Percentiles rank a stretch among this genome's conserved stretches.
These are phyloP conservation scores for Cosmorhoe ocellata DNA, from an alignment of 2,888 invertebrate species.

Conservation along the genomic window DNA sequence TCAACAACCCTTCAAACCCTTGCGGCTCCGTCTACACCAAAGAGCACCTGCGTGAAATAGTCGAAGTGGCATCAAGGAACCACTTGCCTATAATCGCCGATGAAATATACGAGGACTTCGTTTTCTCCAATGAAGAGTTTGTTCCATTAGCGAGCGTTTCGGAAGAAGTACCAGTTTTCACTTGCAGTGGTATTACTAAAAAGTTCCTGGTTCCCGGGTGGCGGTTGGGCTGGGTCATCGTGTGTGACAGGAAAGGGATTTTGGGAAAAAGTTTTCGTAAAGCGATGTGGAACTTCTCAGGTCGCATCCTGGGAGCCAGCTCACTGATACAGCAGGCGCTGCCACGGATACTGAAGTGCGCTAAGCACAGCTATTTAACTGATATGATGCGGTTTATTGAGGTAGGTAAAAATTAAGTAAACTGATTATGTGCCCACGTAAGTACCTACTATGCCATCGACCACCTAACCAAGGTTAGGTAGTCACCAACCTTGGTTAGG, in stretches of 20 bases:
- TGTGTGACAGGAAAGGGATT: constrained; percentile 91
- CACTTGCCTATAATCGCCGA: constrained; percentile 96
- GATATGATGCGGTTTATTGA: constrained; percentile 82
- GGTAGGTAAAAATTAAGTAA: constrained; percentile 44
- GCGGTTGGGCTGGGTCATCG: constrained; percentile 97
- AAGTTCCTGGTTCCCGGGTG: constrained; percentile 98
- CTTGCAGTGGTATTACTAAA: constrained; percentile 97
- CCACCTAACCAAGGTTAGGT: no score
- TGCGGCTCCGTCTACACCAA: constrained; percentile 96
- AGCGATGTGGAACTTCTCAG: constrained; percentile 86
- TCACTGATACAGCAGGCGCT: constrained; percentile 95
- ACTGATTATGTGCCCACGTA: no score
- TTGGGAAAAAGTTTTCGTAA: constrained; percentile 76
- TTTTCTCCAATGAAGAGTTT: constrained; percentile 90
- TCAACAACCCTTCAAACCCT: constrained; percentile 99
- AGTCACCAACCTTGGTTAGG: no score
- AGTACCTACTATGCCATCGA: no score
- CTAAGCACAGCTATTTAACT: constrained; percentile 91
- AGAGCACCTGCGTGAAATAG: constrained; percentile 89
- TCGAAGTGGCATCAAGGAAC: constrained; percentile 89
- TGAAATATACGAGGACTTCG: constrained; percentile 98
- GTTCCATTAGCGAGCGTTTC: constrained; percentile 92
- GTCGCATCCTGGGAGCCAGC: constrained; percentile 94
- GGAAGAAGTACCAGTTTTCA: constrained; percentile 93
- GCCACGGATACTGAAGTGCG: constrained; percentile 90